Percentiles rank a stretch among this genome's conserved stretches.
Conservation (phyloP, 2,888 invertebrate genomes). For the Pollenia amentaria region DNA sequence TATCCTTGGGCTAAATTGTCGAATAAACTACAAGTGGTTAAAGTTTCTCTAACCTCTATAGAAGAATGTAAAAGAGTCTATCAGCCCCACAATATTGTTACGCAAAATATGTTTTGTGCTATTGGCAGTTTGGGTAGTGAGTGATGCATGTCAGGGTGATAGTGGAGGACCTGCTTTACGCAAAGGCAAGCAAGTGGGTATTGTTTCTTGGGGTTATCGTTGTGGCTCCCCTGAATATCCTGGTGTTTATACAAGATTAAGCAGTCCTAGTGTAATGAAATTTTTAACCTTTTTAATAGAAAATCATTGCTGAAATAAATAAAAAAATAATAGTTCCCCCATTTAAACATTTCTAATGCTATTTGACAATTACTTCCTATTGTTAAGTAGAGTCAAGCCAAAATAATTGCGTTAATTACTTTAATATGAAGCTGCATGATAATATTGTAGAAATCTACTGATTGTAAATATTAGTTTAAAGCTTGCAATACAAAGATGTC, state of each 20-base stretch:
- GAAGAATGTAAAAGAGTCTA: conserved; percentile 63
- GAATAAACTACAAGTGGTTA: conserved; percentile 73
- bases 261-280: conserved; percentile 64
- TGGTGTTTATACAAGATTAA: conserved; percentile 90
- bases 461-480: conserved; percentile 37
- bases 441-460: not conserved
- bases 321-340: not conserved
- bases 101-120: conserved; percentile 78
- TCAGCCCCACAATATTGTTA: conserved; percentile 39
- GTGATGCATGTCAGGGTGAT: conserved; percentile 80
- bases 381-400: not conserved
- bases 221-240: conserved; percentile 87
- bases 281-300: conserved; percentile 56
- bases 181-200: conserved; percentile 85
- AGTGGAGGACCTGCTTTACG: conserved; percentile 80
- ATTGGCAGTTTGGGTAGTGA: conserved; percentile 76
- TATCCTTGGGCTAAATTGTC: conserved; percentile 38
- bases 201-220: conserved; percentile 86
- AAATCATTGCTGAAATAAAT: conserved; percentile 50
- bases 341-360: conserved; percentile 2
- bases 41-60: conserved; percentile 63
- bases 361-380: not conserved
- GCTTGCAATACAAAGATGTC: conserved; percentile 33
- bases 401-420: conserved; percentile 23
- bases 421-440: conserved; percentile 10